A percentile compares a stretch with the other conserved stretches of the same genome.
These are phyloP conservation scores for Phoronis australis DNA, from an alignment of 2,888 invertebrate genomes.

Conservation along the genomic window DNA sequence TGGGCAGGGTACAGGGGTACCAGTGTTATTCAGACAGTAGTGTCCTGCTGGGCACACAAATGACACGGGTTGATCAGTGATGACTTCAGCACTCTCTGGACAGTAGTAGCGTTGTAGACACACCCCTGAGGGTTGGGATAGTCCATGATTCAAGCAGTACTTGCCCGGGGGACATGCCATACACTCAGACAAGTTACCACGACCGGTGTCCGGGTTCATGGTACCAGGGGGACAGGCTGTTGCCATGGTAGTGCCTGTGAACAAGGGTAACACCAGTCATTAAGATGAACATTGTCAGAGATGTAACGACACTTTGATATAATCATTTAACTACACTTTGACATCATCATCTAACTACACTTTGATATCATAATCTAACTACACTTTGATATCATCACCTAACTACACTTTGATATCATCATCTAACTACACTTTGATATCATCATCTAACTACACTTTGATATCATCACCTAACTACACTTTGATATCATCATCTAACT, in stretches of 20 bases:
- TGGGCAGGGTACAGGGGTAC: conserved; percentile 27
- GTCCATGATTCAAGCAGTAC: conserved; percentile 25
- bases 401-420: too few relatives aligned
- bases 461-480: too few relatives aligned
- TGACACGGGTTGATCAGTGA: conserved; percentile 19
- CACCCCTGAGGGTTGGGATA: conserved; percentile 23
- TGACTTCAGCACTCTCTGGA: conserved; percentile 26
- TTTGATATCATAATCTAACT: too few relatives aligned
- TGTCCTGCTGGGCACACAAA: conserved; percentile 33
- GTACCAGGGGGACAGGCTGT: conserved; percentile 33
- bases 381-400: too few relatives aligned
- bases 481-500: too few relatives aligned
- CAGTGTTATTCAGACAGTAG: conserved; percentile 29
- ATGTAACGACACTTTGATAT: too few relatives aligned
- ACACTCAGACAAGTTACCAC: conserved; percentile 25
- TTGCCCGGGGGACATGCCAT: conserved; percentile 32
- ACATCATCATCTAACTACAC: too few relatives aligned
- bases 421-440: too few relatives aligned
- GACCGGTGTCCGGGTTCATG: conserved; percentile 28
- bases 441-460: too few relatives aligned
- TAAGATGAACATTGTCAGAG: too few relatives aligned
- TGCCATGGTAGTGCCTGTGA: conserved; percentile 28
- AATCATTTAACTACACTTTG: too few relatives aligned
- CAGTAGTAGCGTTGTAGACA: conserved; percentile 37
- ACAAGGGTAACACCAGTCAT: too few relatives aligned